Base-by-base conservation (phyloP, 1,140 invertebrate species). In the Drosophila pandora region DNA sequence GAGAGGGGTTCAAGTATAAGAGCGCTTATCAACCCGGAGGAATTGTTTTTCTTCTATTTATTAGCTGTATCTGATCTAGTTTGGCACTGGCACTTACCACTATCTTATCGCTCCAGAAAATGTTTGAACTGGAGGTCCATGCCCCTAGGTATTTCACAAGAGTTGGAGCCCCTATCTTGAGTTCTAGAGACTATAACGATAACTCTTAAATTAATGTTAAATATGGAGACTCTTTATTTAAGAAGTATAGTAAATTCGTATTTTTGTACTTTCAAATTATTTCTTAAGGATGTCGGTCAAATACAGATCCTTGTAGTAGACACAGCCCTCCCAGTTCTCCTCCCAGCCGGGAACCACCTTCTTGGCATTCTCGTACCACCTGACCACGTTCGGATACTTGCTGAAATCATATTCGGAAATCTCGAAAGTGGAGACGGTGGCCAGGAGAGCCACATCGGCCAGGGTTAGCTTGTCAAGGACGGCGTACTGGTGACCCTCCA, bases 311-410 rank as follows among this genome's bases (percentile, higher is more conserved):
- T 93, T 93, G 90, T 94, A 94, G 17, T 92, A 92, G 8, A 92
- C 43, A 89, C 79, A 84, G 2, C 93, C 93, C 17, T 92, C 92
- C 78, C 92, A 94, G 80, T 97, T 96, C 41, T 94, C 93, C 79
- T 96, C 95, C 90, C 96, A 96, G 13, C 94, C 95, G 1, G 95
- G 94, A 4, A 94, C 93, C 1, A 93, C 93, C 13, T 90, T 91
- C 90, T 95, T 95, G 30, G 95, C 93, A 59, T 93, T 94, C 17
- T 94, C 93, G 64, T 94, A 93, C 96, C 96, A 97, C 62, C 93
- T 93, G 25, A 76, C 85, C 34, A 97, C 93, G 69, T 96, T 95
- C 6, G 93, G 89, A 87, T 94, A 96, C 68, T 94, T 93, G 8
- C 93, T 91, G 34, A 96, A 90, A 77, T 96, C 93, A 50, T 95